Evolutionary conservation across 2,888 invertebrate genomes (phyloP), one percentile per base, ranked within the genome.

Genomic region (Poecilobothrus nobilitatus): DNA sequence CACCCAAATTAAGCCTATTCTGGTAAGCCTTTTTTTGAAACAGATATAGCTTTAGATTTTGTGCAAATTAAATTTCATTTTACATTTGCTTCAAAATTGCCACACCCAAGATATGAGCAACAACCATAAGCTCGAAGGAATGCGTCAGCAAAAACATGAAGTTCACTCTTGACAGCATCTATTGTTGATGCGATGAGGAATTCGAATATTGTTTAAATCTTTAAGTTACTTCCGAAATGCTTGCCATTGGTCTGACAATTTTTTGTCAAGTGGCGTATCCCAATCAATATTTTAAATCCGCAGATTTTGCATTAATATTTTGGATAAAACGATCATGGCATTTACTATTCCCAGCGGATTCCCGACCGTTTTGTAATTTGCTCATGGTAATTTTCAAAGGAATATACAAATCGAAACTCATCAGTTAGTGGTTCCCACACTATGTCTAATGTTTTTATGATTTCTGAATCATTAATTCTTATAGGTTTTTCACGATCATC

Each of bases 401-500:
- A 61, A 53, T 68, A 70, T 9, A 69, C 21, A 61, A 69, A 72
- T 7, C 66, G 12, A 37, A 70, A 71, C 6, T 65, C 21, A 20
- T 72, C 70, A 2, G 65, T 61, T 0, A 7, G 21, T 20, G 72
- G 70, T 5, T 68, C 70, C 69, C 70, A 71, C n/a, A 70, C 65
- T 8, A 73, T 61, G 2, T 72, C 70, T 22, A 72, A 66, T 12
- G 71, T 66, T 61, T 71, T 73, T 1, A 69, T 71, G 10, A 72
- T 67, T 18, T 70, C 63, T 15, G 62, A 68, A 66, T 70, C 68
- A 12, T 71, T 67, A 27, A 72, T 67, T 1, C 62, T 3, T 7
- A 63, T 21, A 3, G 62, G 62, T 63, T 3, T 63, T 68, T 67
- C 64, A 63, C 62, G 18, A 71, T 37, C 18, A 7, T 64, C 22